phyloP scores from a whole-genome alignment of 2,113 vertebrate genomes.

The Peromyscus polionotus region DNA sequence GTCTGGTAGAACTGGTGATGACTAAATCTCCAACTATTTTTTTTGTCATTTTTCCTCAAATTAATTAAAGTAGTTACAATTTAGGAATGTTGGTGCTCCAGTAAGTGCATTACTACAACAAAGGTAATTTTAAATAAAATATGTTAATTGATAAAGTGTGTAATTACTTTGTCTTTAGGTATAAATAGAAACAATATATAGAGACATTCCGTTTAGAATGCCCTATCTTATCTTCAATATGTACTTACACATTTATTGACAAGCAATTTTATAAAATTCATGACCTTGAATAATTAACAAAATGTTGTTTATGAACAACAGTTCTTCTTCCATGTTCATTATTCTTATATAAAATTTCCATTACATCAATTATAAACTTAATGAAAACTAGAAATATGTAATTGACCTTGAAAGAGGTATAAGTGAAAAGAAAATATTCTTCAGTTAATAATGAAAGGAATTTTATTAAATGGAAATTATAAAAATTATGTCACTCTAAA shows the following conservation, averaged over 20 bases:
- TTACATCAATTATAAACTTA: background rate
- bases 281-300: background rate
- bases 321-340: background rate
- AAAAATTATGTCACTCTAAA: background rate
- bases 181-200: background rate
- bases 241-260: background rate
- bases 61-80: background rate
- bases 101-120: background rate
- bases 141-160: background rate
- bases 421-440: conserved; percentile 6
- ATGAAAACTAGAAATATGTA: background rate
- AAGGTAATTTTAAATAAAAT: background rate
- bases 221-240: background rate
- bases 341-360: background rate
- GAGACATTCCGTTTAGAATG: background rate
- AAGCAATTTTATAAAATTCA: background rate
- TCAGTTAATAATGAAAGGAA: background rate
- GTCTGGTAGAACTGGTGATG: background rate
- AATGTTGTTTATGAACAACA: background rate
- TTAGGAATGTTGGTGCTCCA: background rate
- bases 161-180: background rate
- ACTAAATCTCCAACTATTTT: background rate
- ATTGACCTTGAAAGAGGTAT: background rate
- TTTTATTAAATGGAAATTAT: background rate
- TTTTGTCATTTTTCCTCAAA: background rate